Percentiles rank a stretch among this genome's conserved stretches.
phyloP scores from a whole-genome alignment of 2,888 invertebrate genomes.

The Pseudococcus longispinus region DNA sequence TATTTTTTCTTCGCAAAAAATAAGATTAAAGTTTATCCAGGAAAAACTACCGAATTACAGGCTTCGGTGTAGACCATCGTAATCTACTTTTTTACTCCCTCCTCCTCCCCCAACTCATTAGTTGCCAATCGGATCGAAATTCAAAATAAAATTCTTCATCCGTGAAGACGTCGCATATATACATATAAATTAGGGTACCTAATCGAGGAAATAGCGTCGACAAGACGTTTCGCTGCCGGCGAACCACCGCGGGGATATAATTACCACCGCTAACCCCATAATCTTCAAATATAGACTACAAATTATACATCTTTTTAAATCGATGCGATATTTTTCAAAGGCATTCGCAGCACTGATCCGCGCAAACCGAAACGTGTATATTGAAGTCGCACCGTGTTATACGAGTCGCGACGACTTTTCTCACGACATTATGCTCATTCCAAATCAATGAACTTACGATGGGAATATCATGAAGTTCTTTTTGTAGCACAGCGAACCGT shows the following conservation, averaged over 20 bases:
- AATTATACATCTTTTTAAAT: not conserved
- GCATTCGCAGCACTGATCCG: not conserved
- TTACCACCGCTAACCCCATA: not conserved
- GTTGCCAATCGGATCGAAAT: not conserved
- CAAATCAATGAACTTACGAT: not conserved
- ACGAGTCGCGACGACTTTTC: not conserved
- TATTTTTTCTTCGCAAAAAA: too few species aligned
- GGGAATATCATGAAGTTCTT: not conserved
- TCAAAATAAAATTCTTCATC: not conserved
- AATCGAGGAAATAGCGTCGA: not conserved
- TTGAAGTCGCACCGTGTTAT: not conserved
- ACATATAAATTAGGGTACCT: not conserved
- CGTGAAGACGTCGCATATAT: not conserved
- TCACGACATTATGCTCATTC: not conserved
- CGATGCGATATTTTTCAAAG: not conserved
- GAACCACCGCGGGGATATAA: not conserved
- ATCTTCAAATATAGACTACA: not conserved
- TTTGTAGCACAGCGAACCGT: conserved; percentile 49
- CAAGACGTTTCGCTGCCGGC: not conserved
- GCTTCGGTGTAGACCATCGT: not conserved
- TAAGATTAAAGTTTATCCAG: too few species aligned
- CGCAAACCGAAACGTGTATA: not conserved
- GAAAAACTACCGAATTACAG: not conserved
- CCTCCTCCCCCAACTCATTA: not conserved
- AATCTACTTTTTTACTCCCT: too few species aligned